Conservation (phyloP, 2,797 vertebrate genomes). For the Sphenopsis melanotis region DNA sequence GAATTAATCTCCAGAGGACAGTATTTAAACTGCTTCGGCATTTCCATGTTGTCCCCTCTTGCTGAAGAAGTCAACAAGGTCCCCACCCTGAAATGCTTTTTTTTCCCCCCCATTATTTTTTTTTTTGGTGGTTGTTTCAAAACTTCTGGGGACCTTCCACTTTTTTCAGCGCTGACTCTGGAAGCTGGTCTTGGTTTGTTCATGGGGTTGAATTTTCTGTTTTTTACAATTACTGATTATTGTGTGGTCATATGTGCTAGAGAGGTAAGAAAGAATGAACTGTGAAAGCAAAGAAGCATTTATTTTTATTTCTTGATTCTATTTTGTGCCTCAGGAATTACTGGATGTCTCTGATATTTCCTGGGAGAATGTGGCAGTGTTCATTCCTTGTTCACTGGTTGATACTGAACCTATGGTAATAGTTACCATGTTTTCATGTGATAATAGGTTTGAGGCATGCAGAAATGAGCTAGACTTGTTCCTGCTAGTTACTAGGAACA, state of each 20-base stretch:
- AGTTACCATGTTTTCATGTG: not conserved
- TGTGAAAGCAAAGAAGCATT: not conserved
- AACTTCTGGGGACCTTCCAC: not conserved
- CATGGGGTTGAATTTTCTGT: not conserved
- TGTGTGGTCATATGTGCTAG: not conserved
- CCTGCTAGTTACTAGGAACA: not conserved
- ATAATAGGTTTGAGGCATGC: not conserved
- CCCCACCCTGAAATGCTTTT: not conserved
- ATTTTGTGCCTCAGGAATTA: not conserved
- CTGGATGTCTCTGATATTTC: not conserved
- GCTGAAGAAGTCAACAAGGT: not conserved
- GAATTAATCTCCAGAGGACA: not conserved
- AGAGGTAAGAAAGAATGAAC: not conserved
- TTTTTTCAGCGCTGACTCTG: not conserved
- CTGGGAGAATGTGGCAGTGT: not conserved
- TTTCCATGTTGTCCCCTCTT: not conserved
- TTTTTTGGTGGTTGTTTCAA: not conserved
- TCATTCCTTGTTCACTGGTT: not conserved
- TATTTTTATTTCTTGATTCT: conserved; percentile 3
- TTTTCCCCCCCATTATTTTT: too few relatives aligned
- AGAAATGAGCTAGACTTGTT: not conserved
- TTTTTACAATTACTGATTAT: not conserved
- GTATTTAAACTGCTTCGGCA: not conserved
- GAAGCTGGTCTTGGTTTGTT: not conserved
- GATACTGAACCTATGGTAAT: not conserved